Evolutionary conservation across 2,113 vertebrate genomes (phyloP).

Genomic region (Stegostoma tigrinum): DNA sequence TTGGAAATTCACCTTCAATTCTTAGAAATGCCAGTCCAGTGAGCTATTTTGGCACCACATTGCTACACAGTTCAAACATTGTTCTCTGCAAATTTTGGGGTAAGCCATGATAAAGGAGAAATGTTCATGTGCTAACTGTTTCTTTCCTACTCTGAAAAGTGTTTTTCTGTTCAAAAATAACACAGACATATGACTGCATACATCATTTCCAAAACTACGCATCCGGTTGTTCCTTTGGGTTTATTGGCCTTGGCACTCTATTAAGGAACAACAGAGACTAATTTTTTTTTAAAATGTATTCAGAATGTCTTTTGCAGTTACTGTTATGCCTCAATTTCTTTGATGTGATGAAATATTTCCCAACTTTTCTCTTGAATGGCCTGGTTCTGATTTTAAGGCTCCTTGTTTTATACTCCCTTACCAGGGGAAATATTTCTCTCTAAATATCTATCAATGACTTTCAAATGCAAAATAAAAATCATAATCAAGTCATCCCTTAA

Average conservation of each 20-base stretch:
- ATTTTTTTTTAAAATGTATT: background rate
- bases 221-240: background rate
- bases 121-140: background rate
- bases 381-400: background rate
- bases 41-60: background rate
- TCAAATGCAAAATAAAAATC: background rate
- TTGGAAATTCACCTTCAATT: background rate
- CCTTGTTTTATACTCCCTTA: background rate
- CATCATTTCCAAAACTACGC: background rate
- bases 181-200: background rate
- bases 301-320: background rate
- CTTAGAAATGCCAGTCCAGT: background rate
- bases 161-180: slow-evolving; percentile 14
- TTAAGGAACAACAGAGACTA: background rate
- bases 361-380: background rate
- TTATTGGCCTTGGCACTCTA: background rate
- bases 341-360: background rate
- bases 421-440: background rate
- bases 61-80: background rate
- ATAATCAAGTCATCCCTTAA: background rate
- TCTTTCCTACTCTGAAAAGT: background rate
- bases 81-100: background rate
- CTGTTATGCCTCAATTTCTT: too few relatives aligned
- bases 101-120: background rate
- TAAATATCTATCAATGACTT: background rate